These are phyloP conservation scores for Nycticryphes semicollaris DNA, from an alignment of 2,113 vertebrate species.

Conservation along the genomic window DNA sequence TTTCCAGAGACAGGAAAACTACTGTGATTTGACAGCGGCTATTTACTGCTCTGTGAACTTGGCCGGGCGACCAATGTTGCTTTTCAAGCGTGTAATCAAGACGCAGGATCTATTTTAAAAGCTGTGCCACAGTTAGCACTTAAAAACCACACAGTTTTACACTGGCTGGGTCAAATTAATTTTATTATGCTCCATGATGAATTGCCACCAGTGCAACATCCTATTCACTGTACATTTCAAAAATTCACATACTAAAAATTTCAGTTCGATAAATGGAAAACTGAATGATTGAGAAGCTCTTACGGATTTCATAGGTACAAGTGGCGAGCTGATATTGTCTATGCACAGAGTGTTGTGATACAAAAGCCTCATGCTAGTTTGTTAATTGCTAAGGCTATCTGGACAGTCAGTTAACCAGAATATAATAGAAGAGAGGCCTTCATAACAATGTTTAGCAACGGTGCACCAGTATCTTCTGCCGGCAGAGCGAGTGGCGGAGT, in stretches of 20 bases:
- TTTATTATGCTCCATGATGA: conserved; percentile 85
- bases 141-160: conserved; percentile 61
- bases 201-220: conserved; percentile 87
- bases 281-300: conserved; percentile 78
- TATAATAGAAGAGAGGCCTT: conserved; percentile 62
- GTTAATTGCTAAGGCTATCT: conserved; percentile 75
- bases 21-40: neutral
- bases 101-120: conserved; percentile 22
- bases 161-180: conserved; percentile 80
- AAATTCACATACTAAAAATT: conserved; percentile 84
- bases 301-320: conserved; percentile 74
- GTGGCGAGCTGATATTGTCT: conserved; percentile 80
- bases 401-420: conserved; percentile 71
- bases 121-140: neutral
- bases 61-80: neutral
- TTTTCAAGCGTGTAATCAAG: neutral
- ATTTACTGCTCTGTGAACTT: neutral
- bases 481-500: conserved; percentile 26
- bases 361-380: conserved; percentile 79
- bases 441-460: conserved; percentile 61
- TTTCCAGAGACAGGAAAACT: conserved; percentile 11
- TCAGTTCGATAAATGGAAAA: conserved; percentile 77
- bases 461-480: conserved; percentile 57
- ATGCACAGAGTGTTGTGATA: conserved; percentile 78
- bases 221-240: conserved; percentile 83